A percentile compares a stretch with the other conserved stretches of the same genome.
Evolutionary conservation across 92 coral and sea anemone species (phyloP).

Genomic region (Epizoanthus rinbou): DNA sequence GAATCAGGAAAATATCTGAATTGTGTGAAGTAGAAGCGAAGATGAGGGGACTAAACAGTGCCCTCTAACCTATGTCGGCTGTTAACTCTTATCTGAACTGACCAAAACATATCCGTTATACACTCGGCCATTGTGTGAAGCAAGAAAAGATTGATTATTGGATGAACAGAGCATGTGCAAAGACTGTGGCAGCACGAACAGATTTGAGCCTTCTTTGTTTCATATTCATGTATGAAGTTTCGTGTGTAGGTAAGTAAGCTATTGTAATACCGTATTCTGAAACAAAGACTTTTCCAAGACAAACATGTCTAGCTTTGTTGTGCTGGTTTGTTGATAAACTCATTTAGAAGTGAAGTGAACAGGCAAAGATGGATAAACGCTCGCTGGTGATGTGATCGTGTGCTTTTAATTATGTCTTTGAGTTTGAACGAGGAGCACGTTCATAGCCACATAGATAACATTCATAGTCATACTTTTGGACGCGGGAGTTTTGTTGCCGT

Average conservation of each 20-base stretch:
- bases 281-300: not conserved
- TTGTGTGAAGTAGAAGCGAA: not conserved
- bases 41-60: slow-evolving; percentile 7
- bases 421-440: too few relatives aligned
- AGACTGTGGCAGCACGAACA: slow-evolving; percentile 16
- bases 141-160: slow-evolving; percentile 29
- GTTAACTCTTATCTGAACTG: slow-evolving; percentile 24
- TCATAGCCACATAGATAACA: too few relatives aligned
- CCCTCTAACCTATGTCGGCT: not conserved
- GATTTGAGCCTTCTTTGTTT: not conserved
- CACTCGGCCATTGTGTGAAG: not conserved
- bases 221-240: not conserved
- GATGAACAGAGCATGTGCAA: slow-evolving; percentile 23
- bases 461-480: not conserved
- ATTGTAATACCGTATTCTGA: not conserved
- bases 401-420: too few relatives aligned
- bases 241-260: slow-evolving; percentile 15
- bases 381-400: too few relatives aligned
- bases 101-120: slow-evolving; percentile 18
- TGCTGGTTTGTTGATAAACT: too few relatives aligned
- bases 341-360: too few relatives aligned
- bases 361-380: too few relatives aligned
- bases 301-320: too few relatives aligned
- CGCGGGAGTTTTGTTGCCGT: not conserved
- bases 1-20: slow-evolving; percentile 1